Conservation (phyloP, 2,888 invertebrate species). For the Tromatobia lineatoria region DNA sequence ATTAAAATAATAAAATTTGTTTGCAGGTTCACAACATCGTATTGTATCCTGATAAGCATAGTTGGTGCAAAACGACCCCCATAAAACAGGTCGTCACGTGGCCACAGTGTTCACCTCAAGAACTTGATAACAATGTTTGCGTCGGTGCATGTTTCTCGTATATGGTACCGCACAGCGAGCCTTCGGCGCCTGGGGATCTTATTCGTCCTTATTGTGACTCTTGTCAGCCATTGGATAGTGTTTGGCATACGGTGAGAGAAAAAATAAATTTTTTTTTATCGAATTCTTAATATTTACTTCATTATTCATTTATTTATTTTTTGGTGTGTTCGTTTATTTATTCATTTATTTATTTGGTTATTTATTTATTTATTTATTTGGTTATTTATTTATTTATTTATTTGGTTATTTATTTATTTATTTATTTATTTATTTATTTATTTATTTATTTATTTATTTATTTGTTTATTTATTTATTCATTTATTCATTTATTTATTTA, state of each 20-base stretch:
- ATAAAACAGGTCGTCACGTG: constrained; percentile 90
- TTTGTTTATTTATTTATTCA: too few species aligned
- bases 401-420: too few species aligned
- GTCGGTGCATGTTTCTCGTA: constrained; percentile 91
- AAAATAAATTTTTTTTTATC: not conserved
- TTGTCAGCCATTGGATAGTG: constrained; percentile 89
- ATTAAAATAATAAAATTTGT: constrained; percentile 30
- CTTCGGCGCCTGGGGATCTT: constrained; percentile 89
- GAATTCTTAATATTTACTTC: not conserved
- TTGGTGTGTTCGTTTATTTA: too few species aligned
- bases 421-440: too few species aligned
- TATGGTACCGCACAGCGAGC: constrained; percentile 89
- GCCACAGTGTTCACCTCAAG: constrained; percentile 88
- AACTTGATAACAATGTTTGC: constrained; percentile 90
- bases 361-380: too few species aligned
- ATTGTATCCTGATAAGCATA: constrained; percentile 90
- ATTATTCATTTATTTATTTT: not conserved
- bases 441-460: too few species aligned
- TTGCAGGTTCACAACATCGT: constrained; percentile 90
- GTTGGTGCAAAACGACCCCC: constrained; percentile 90
- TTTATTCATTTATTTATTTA: too few species aligned
- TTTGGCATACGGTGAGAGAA: constrained; percentile 88
- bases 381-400: too few species aligned
- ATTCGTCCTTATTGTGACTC: constrained; percentile 90
- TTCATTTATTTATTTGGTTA: too few species aligned